Base-by-base conservation (phyloP, 2,888 invertebrate species). In the Spisula solida region DNA sequence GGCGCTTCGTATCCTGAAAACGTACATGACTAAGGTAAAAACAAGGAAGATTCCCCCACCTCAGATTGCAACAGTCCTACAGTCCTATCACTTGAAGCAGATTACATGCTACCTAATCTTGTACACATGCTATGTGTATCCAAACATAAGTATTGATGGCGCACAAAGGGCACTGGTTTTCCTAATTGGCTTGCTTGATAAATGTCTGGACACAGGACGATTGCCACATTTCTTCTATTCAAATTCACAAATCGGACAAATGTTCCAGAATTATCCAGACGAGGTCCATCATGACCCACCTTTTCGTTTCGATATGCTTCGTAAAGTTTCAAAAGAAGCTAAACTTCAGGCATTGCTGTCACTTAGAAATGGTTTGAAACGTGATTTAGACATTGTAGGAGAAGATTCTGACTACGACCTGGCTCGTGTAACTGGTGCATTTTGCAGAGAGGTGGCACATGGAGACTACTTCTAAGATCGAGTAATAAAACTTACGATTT, bases 1-100 rank as follows among this genome's bases (percentile, higher is more conserved):
- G 1, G 92, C 93, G 1, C 88, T 92, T 34, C 88, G 92, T 8
- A 87, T 93, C 31, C 47, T 93, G 41, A 93, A 93, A 80, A 88
- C 92, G 0, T 92, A 90, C 82, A 81, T 90, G 29, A 55, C 81
- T 29, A 88, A 75, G 47, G 81, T 87, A 16, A 85, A 87, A 31
- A 20, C 0, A 5, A 47, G n/a, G 16, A 83, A 60, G 16, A 66
- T 55, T 14, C 51, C 75, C 31, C 34, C 70, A 29, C 90, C 90
- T 48, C 90, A 81, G 16, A 79, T 91, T n/a, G 81, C 79, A 0
- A 88, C 90, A 31, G 87, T 91, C 14, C 60, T 91, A 66, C 79
- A 86, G 47, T 88, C 88, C 18, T 91, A 91, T 56, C 85, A 87
- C 48, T 48, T 91, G 47, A 91, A 91, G 25, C 90, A 91, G 18